These are phyloP conservation scores for Psylliodes chrysocephalus DNA, from an alignment of 2,888 invertebrate species.

Conservation along the genomic window DNA sequence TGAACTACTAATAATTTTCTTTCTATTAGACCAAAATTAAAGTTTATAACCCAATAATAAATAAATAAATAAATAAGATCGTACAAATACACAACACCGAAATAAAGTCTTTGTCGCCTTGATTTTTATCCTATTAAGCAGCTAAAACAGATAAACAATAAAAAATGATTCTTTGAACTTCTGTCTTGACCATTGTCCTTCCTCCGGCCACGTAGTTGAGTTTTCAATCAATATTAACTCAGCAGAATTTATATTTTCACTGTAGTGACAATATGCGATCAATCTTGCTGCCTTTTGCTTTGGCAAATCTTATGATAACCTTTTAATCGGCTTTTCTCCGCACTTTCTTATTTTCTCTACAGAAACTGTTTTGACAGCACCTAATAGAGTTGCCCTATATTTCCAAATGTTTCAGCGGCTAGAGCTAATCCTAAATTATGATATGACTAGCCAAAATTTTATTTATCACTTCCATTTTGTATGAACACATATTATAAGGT, in stretches of 20 bases:
- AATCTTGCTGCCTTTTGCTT: slow-evolving; percentile 29
- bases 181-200: slow-evolving; percentile 10
- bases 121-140: background rate
- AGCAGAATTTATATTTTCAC: slow-evolving; percentile 27
- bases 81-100: too few species aligned
- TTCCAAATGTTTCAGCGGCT: slow-evolving; percentile 12
- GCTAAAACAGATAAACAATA: background rate
- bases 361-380: slow-evolving; percentile 28
- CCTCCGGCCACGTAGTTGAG: slow-evolving; percentile 22
- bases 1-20: too few species aligned
- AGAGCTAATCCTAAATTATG: slow-evolving; percentile 3
- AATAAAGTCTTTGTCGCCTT: too few species aligned
- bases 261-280: slow-evolving; percentile 28
- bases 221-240: slow-evolving; percentile 32
- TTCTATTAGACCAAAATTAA: too few species aligned
- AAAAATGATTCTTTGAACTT: slow-evolving; percentile 21
- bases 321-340: slow-evolving; percentile 28
- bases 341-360: slow-evolving; percentile 14
- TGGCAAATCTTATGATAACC: slow-evolving; percentile 29
- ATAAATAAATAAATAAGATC: too few species aligned
- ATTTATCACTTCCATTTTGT: background rate
- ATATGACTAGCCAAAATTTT: background rate
- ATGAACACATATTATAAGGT: too few species aligned
- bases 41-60: too few species aligned
- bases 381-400: slow-evolving; percentile 21